Conservation (phyloP, 1,140 invertebrate genomes). For the Ectropis grisescens region DNA sequence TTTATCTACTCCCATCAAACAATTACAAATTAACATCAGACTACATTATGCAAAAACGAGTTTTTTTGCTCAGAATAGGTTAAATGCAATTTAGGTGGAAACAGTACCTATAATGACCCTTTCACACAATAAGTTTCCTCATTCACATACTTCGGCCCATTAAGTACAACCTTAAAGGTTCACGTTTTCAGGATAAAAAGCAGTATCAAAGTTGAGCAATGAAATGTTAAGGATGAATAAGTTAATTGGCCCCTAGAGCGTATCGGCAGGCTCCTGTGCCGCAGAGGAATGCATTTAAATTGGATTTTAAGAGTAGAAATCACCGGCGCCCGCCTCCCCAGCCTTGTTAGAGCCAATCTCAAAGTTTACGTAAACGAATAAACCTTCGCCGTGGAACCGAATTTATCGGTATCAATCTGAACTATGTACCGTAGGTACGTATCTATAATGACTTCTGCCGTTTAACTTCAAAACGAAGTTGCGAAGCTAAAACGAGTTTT, state of each 20-base stretch:
- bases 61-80: too few relatives aligned
- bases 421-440: slow-evolving; percentile 19
- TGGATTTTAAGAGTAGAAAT: slow-evolving; percentile 69
- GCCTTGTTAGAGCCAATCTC: slow-evolving; percentile 66
- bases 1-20: too few relatives aligned
- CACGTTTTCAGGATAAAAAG: slow-evolving; percentile 21
- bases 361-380: slow-evolving; percentile 68
- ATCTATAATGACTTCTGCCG: too few relatives aligned
- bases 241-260: slow-evolving; percentile 64
- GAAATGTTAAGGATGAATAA: slow-evolving; percentile 68
- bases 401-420: slow-evolving; percentile 47
- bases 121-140: too few relatives aligned
- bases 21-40: too few relatives aligned
- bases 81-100: too few relatives aligned
- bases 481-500: slow-evolving; percentile 1
- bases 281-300: slow-evolving; percentile 70
- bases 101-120: too few relatives aligned
- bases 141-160: too few relatives aligned
- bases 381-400: slow-evolving; percentile 44
- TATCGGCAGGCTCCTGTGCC: slow-evolving; percentile 61
- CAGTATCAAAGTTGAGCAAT: slow-evolving; percentile 55
- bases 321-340: slow-evolving; percentile 50
- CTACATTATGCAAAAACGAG: too few relatives aligned
- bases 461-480: slow-evolving; percentile 1
- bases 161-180: too few relatives aligned